A percentile compares a stretch with the other conserved stretches of the same genome.
These are phyloP conservation scores for Pogonocichla stellata DNA, from an alignment of 2,113 vertebrate genomes.

Conservation along the genomic window DNA sequence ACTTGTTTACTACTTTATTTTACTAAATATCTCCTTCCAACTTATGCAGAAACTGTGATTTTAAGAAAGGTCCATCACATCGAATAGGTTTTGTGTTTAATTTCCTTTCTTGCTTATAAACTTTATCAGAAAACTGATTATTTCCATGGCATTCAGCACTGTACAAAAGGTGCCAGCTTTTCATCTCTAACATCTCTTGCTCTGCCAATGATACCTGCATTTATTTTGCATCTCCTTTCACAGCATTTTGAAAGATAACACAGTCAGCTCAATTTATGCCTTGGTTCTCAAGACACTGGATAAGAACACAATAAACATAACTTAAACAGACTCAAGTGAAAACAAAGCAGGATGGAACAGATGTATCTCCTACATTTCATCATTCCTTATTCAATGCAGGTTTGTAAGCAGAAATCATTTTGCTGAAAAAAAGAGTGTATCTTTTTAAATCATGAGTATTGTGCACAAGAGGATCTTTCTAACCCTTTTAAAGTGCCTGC, in stretches of 20 bases:
- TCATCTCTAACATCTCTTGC: conserved; percentile 14
- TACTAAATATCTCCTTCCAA: background rate
- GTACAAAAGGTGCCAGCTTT: conserved; percentile 8
- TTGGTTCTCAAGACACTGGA: background rate
- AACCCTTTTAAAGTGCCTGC: background rate
- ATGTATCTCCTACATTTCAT: background rate
- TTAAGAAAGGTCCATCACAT: background rate
- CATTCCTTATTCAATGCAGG: background rate
- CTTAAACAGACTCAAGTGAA: background rate
- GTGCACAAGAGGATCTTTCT: background rate
- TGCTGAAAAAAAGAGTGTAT: background rate
- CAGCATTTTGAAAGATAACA: background rate
- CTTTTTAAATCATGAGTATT: background rate
- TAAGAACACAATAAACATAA: background rate
- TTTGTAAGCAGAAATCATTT: background rate
- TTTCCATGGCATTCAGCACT: conserved; percentile 32
- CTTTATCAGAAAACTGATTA: conserved; percentile 32
- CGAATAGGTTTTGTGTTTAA: conserved; percentile 21
- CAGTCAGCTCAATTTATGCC: conserved; percentile 33
- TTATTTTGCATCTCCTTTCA: conserved; percentile 46
- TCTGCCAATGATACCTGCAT: conserved; percentile 15
- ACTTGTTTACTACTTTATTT: background rate
- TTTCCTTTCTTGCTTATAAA: conserved; percentile 52
- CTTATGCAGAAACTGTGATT: background rate
- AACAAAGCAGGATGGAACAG: background rate